Evolutionary conservation across 2,888 invertebrate genomes (phyloP).

Genomic region (Patella depressa): DNA sequence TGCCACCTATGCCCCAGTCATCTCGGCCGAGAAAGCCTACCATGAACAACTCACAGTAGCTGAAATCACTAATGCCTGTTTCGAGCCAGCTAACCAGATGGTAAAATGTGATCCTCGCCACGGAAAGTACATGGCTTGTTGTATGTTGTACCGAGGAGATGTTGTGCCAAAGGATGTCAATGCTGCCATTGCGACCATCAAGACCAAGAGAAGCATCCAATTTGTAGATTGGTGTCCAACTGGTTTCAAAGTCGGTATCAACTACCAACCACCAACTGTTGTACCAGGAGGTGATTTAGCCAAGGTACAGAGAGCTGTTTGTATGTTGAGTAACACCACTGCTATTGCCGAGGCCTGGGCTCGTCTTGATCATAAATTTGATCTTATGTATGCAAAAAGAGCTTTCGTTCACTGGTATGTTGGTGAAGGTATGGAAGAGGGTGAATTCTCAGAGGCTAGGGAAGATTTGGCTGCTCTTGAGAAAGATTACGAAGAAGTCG

Average conservation of each 20-base stretch:
- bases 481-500: neutral
- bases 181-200: neutral
- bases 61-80: neutral
- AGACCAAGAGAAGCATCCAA: conserved; percentile 4
- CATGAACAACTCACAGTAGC: neutral
- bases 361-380: conserved; percentile 8
- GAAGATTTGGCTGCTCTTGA: conserved; percentile 10
- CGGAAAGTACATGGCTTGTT: neutral
- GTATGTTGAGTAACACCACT: conserved; percentile 5
- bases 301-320: conserved; percentile 8
- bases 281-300: conserved; percentile 10
- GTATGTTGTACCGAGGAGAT: conserved; percentile 5
- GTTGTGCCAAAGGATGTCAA: neutral
- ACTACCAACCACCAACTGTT: conserved; percentile 11
- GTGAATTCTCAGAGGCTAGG: conserved; percentile 8
- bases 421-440: conserved; percentile 6
- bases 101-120: conserved; percentile 8
- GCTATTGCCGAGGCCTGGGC: conserved; percentile 3
- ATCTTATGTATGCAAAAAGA: neutral
- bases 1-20: neutral
- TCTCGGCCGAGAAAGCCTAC: neutral
- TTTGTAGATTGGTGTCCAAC: conserved; percentile 1
- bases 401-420: conserved; percentile 8
- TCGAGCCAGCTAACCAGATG: conserved; percentile 2
- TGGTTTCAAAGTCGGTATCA: neutral